These are phyloP conservation scores for Phrynocephalus versicolor DNA, from an alignment of 2,113 vertebrate species.

Conservation along the genomic window DNA sequence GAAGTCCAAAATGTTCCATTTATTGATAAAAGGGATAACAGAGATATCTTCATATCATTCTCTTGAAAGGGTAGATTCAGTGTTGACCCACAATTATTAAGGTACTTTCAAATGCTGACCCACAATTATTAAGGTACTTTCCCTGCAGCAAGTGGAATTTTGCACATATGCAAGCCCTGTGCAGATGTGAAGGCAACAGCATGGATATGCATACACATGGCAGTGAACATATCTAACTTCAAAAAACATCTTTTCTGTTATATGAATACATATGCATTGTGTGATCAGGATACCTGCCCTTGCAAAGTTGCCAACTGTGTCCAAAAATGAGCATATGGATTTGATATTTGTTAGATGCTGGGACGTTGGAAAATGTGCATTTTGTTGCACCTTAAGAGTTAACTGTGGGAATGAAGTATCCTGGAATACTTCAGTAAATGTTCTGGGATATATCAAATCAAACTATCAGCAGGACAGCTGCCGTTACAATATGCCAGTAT, in stretches of 20 bases:
- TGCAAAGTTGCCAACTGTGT: neutral
- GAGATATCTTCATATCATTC: too few relatives aligned
- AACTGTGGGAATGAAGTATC: neutral
- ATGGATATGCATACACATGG: too few relatives aligned
- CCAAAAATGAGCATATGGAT: neutral
- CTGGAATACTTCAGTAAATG: neutral
- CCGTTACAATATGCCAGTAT: neutral
- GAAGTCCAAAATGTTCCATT: neutral
- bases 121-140: too few relatives aligned
- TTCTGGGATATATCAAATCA: neutral
- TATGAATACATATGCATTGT: neutral
- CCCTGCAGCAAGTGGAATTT: fast-evolving
- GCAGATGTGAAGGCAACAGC: neutral
- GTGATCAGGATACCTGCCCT: neutral
- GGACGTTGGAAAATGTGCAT: neutral
- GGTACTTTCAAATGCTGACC: neutral
- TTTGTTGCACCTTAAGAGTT: neutral
- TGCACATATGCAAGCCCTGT: neutral
- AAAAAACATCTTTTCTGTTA: neutral
- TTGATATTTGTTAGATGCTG: neutral
- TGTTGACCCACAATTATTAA: neutral
- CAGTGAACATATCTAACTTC: neutral
- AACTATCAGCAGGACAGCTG: neutral
- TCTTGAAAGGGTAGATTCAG: neutral
- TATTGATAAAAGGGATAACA: neutral